Base-by-base conservation (phyloP, 2,113 vertebrate genomes). In the Apodemus sylvaticus region DNA sequence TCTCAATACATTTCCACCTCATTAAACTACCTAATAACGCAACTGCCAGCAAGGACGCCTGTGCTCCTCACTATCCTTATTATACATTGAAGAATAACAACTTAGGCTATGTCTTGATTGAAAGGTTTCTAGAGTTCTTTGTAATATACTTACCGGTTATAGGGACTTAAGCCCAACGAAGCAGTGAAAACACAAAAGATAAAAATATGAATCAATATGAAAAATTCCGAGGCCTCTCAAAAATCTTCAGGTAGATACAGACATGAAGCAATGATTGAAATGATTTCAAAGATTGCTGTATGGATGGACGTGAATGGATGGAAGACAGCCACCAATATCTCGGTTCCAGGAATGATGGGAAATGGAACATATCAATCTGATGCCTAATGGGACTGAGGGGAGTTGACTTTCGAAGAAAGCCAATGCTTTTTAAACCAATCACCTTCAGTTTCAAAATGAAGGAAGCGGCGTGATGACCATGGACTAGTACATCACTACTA, bases 101-200 rank as follows among this genome's bases (percentile, higher is more conserved):
- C 58, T 96, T 96, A 31, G 96, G 97, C 93, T 86, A 77, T 96
- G 70, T 79, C 96, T 96, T 95, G 94, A 98, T 92, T 95, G 94
- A 97, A 91, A 97, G 55, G 48, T 91, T 97, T 96, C 94, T 94
- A 94, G 83, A 96, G 42, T 93, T 96, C 83, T 95, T 97, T 39
- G 36, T 34, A 91, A 93, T 93, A 97, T 96, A 99, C 99, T 99
- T 99, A 99, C 99, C 99, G 97, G 99, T 99, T 98, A 99, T 99
- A 97, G 99, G 99, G 98, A 99, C 99, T 99, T 98, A 98, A 99
- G 98, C 98, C 98, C 98, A 98, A 98, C 97, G 98, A 98, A 98
- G 99, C 99, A 99, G 99, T 99, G 10, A 98, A 98, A 98, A 98
- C 98, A 98, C 97, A 98, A 96, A 86, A 98, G 97, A 97, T 95